A percentile compares a stretch with the other conserved stretches of the same genome.
Conservation (phyloP, 2,888 invertebrate species). For the Mimas tiliae region DNA sequence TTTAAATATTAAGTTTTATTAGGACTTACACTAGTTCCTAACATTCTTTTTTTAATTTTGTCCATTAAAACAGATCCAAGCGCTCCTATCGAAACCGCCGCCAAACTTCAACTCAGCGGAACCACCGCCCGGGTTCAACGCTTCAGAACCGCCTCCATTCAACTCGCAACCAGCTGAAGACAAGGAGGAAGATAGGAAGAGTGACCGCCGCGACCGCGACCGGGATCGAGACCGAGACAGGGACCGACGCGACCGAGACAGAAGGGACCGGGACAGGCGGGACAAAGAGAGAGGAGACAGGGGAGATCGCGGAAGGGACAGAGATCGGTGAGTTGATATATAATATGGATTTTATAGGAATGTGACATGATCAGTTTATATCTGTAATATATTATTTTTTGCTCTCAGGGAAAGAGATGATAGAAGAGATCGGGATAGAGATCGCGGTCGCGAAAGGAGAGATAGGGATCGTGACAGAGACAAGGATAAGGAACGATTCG, state of each 20-base stretch:
- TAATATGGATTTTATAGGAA: too few species aligned
- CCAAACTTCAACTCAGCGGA: constrained; percentile 77
- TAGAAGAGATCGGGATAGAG: constrained; percentile 36
- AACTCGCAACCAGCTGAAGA: constrained; percentile 55
- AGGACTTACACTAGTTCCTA: too few species aligned
- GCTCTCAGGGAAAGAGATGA: constrained; percentile 30
- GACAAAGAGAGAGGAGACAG: constrained; percentile 37
- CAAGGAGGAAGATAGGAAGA: constrained; percentile 46
- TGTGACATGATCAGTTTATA: too few species aligned
- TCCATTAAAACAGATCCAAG: constrained; percentile 83
- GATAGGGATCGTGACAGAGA: constrained; percentile 39
- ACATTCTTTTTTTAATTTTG: too few species aligned
- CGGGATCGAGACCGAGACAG: constrained; percentile 47
- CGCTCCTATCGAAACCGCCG: constrained; percentile 79
- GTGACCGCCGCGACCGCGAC: constrained; percentile 37
- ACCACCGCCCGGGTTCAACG: constrained; percentile 71
- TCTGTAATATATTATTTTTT: not conserved
- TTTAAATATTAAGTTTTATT: too few species aligned
- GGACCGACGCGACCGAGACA: constrained; percentile 38
- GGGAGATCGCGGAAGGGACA: constrained; percentile 34
- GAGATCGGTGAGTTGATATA: constrained; percentile 32
- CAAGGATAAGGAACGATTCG: constrained; percentile 51
- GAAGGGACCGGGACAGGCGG: constrained; percentile 39
- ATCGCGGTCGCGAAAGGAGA: constrained; percentile 36
- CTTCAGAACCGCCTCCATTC: constrained; percentile 61